These are phyloP conservation scores for Pristionchus arcanus DNA, from an alignment of 2,888 invertebrate genomes.

Conservation along the genomic window DNA sequence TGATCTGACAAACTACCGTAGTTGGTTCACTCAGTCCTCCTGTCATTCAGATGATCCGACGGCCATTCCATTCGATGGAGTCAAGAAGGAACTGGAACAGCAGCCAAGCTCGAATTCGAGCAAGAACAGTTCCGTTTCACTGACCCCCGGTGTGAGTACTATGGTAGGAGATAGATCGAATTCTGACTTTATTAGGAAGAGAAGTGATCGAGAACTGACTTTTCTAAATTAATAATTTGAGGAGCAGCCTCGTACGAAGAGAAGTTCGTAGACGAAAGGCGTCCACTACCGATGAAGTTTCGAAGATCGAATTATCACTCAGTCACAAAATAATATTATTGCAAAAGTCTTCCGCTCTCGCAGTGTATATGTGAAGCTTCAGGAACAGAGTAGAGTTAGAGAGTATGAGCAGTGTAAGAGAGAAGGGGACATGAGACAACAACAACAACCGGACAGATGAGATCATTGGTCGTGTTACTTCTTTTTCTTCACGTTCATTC, in stretches of 20 bases:
- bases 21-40: too few species aligned
- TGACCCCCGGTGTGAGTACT: not conserved
- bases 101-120: not conserved
- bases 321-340: constrained; percentile 15
- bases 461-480: too few species aligned
- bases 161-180: not conserved
- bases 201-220: not conserved
- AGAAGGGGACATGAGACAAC: too few species aligned
- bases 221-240: not conserved
- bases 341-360: not conserved
- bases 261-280: not conserved
- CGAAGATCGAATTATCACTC: not conserved
- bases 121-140: not conserved
- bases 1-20: not conserved
- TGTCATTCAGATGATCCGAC: not conserved
- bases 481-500: too few species aligned
- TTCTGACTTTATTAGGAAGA: not conserved
- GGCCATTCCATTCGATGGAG: not conserved
- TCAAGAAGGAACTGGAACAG: not conserved
- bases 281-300: not conserved
- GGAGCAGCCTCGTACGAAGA: not conserved
- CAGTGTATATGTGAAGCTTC: not conserved
- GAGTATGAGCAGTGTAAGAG: too few species aligned
- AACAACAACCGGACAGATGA: too few species aligned
- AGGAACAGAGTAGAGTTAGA: not conserved